Evolutionary conservation across 2,888 invertebrate genomes (phyloP), one percentile per base, ranked within the genome.

Genomic region (Pammene fasciana): DNA sequence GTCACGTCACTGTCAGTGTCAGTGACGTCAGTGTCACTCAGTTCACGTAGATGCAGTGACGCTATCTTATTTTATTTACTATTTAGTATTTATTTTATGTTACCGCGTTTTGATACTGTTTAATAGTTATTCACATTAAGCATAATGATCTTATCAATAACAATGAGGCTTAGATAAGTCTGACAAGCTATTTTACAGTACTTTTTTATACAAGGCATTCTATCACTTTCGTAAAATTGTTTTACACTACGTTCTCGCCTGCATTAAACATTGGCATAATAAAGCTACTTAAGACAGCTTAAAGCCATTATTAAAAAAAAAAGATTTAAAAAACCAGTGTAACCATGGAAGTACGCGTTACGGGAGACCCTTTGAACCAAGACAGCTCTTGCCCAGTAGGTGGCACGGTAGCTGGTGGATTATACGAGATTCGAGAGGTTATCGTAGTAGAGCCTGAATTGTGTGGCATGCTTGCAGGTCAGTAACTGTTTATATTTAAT

Each of bases 371-470:
- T 8, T 5, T 34, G 9, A n/a, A n/a, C 8, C n/a, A 54, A 2
- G 50, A 26, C 48, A 16, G 48, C 14, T 48, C 16, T 8, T 14
- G 6, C 11, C 26, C 18, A 14, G n/a, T 1, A 11, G 34, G 7
- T n/a, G 54, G 34, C 1, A 34, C 34, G 13, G 34, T 8, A 34
- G 26, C 5, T 18, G 26, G 26, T 11, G 26, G 34, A 2, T 9
- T 54, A 18, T 50, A 18, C 34, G 7, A n/a, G 50, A n/a, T 45
- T 5, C 5, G 10, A 54, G 54, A 34, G 34, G 54, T 34, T n/a
- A 54, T 54, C n/a, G n/a, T 54, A 7, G n/a, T 54, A 11, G 54
- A 54, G 54, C 54, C 54, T 34, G 54, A 54, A 34, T 10, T 54
- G 8, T 34, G 34, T 5, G 54, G 34, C 11, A n/a, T 54, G 34